phyloP scores from a whole-genome alignment of 2,113 vertebrate genomes.

The Pardalotus punctatus region DNA sequence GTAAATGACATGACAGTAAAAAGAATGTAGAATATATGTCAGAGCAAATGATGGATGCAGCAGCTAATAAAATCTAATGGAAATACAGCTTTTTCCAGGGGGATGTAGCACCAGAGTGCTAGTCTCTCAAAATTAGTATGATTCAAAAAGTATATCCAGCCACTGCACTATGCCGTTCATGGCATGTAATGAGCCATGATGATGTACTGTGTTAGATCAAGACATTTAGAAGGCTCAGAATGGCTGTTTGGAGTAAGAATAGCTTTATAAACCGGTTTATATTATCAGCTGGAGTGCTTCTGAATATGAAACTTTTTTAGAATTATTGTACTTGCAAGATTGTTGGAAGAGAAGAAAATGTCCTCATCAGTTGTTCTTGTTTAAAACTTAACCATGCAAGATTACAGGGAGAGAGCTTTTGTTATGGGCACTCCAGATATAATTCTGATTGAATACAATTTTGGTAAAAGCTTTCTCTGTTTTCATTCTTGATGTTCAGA shows the following conservation, averaged over 20 bases:
- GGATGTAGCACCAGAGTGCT: background rate
- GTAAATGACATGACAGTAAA: constrained; percentile 21
- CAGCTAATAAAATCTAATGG: constrained; percentile 27
- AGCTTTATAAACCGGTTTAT: background rate
- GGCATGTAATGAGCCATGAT: background rate
- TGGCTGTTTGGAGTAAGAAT: background rate
- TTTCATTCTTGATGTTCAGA: constrained; percentile 39
- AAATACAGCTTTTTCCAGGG: background rate
- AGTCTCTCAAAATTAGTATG: background rate
- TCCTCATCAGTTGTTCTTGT: constrained; percentile 55
- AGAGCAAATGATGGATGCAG: constrained; percentile 18
- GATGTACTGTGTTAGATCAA: background rate
- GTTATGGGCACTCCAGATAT: constrained; percentile 2
- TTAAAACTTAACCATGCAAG: constrained; percentile 45
- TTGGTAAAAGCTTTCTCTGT: constrained; percentile 33
- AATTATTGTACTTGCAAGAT: background rate
- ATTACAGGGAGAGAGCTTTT: constrained; percentile 20
- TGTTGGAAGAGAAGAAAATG: background rate
- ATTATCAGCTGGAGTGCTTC: background rate
- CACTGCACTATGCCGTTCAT: background rate
- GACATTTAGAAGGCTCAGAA: background rate
- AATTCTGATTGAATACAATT: constrained; percentile 34
- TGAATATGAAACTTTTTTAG: background rate
- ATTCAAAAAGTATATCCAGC: background rate
- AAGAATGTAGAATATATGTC: background rate